Evolutionary conservation across 2,113 vertebrate genomes (phyloP), one percentile per base, ranked within the genome.

Genomic region (Dendrocopos noguchii): DNA sequence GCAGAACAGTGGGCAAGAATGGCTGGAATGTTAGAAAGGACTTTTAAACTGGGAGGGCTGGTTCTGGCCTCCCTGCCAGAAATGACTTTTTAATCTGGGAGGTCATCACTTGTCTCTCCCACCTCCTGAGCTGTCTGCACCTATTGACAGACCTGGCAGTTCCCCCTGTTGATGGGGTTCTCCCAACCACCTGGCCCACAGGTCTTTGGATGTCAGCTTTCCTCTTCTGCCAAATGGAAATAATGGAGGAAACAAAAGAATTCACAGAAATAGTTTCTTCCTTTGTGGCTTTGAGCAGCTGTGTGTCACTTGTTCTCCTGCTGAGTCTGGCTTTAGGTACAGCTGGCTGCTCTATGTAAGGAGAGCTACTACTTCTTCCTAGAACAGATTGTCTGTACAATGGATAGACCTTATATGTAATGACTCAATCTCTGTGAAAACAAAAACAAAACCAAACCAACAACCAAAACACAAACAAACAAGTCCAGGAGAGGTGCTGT

Each of bases 211-310:
- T 36, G 59, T 74, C 12, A 7, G 65, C 59, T 72, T 83, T 91
- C 66, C 73, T 50, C 60, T 50, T 90, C 70, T 85, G 15, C 34
- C 76, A 91, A 70, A 63, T 76, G 52, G 77, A 95, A 95, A 88
- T 87, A 89, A 72, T 74, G 61, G 77, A 81, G 33, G 31, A 88
- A 96, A 89, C 44, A 93, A 96, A 90, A 46, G n/a, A 70, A 55
- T 80, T 61, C 34, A 74, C 59, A 4, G 76, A 91, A 91, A 91
- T 28, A 94, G 59, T 57, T 31, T 50, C 82, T 94, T 31, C 34
- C 25, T 82, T 72, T 75, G 53, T 84, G 67, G n/a, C 44, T 83
- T 61, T 84, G 60, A 84, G 60, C 53, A 88, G 46, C 74, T 39
- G 0, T 33, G 64, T 84, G 67, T 83, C 80, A 61, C 64, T 73